Percentiles rank a stretch among this genome's conserved stretches.
Evolutionary conservation across 2,888 invertebrate genomes (phyloP).

Genomic region (Margaritifera margaritifera): DNA sequence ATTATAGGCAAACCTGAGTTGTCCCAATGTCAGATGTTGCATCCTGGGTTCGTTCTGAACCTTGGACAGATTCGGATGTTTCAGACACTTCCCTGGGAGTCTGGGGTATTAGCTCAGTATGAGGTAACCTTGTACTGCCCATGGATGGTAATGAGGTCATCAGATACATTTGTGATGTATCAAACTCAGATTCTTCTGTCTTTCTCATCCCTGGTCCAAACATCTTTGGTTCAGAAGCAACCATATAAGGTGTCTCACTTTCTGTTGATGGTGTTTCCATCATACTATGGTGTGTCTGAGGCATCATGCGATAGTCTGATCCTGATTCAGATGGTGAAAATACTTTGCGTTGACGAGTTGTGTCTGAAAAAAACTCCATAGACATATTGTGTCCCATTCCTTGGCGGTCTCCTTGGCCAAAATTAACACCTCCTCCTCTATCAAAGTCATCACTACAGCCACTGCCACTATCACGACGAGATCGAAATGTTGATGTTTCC

Average conservation of each 20-base stretch:
- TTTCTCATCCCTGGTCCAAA: too few species aligned
- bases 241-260: not conserved
- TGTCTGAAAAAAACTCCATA: conserved; percentile 25
- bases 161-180: too few species aligned
- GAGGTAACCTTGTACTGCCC: too few species aligned
- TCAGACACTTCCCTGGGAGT: too few species aligned
- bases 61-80: too few species aligned
- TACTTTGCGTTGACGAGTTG: conserved; percentile 16
- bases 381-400: conserved; percentile 32
- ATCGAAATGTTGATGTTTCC: conserved; percentile 32
- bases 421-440: conserved; percentile 2
- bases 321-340: conserved; percentile 43
- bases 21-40: too few species aligned
- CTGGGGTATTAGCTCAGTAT: too few species aligned
- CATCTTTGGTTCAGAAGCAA: too few species aligned
- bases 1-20: too few species aligned
- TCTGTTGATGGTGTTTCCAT: conserved; percentile 44
- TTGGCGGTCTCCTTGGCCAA: conserved; percentile 3
- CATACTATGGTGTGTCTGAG: conserved; percentile 29
- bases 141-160: too few species aligned
- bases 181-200: too few species aligned
- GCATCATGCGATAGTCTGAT: conserved; percentile 27
- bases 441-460: conserved; percentile 28
- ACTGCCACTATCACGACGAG: conserved; percentile 36
- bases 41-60: too few species aligned